These are phyloP conservation scores for Podarcis muralis DNA, from an alignment of 2,113 vertebrate genomes.

Conservation along the genomic window DNA sequence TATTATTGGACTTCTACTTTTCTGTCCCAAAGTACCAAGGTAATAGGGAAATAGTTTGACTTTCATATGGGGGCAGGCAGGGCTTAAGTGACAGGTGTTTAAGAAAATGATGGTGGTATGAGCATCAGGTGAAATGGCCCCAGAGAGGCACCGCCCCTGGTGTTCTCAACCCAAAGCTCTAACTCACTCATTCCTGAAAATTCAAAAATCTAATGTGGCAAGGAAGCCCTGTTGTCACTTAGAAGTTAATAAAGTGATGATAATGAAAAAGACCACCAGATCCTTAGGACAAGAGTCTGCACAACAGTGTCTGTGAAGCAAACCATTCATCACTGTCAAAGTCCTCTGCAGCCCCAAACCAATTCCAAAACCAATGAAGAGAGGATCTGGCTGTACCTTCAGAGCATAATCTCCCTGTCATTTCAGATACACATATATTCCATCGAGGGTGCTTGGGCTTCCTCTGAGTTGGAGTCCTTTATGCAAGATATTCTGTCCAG, in stretches of 20 bases:
- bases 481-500: not conserved
- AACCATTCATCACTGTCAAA: constrained; percentile 52
- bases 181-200: not conserved
- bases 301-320: not conserved
- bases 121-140: rapidly evolving
- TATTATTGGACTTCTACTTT: not conserved
- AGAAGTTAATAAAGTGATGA: constrained; percentile 40
- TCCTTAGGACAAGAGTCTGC: not conserved
- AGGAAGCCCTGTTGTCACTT: not conserved
- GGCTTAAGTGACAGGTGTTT: not conserved
- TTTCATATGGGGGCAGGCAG: not conserved
- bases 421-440: constrained; percentile 29
- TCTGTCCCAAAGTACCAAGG: not conserved
- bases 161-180: not conserved
- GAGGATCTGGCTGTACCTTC: constrained; percentile 23
- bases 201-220: not conserved
- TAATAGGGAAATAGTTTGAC: not conserved
- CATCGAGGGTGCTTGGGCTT: not conserved
- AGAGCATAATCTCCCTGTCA: constrained; percentile 40
- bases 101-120: rapidly evolving
- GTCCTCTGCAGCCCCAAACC: constrained; percentile 35
- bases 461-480: constrained; percentile 14
- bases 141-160: not conserved
- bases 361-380: constrained; percentile 39
- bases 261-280: constrained; percentile 38